Evolutionary conservation across 2,797 vertebrate species (phyloP).

Genomic region (Enteromius fasciolatus): DNA sequence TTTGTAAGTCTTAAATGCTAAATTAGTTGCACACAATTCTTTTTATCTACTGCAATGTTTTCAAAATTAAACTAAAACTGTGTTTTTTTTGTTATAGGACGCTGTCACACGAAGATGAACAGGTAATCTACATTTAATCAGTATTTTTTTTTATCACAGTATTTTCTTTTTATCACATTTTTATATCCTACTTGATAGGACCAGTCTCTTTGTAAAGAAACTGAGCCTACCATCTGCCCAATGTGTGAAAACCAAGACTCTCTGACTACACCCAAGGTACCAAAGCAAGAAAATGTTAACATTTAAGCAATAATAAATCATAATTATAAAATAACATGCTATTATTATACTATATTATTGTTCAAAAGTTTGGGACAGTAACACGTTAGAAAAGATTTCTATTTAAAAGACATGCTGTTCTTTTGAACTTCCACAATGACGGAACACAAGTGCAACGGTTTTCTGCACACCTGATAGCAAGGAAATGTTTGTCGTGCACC

Average conservation of each 20-base stretch:
- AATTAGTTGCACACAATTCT: not conserved
- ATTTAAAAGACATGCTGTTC: not conserved
- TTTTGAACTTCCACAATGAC: not conserved
- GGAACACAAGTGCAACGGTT: not conserved
- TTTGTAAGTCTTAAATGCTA: constrained; percentile 70
- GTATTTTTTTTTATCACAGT: not conserved
- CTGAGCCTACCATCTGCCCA: constrained; percentile 73
- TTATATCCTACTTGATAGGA: constrained; percentile 71
- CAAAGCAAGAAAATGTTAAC: not conserved
- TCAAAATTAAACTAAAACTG: not conserved
- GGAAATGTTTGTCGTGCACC: not conserved
- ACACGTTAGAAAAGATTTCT: not conserved
- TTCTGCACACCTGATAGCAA: not conserved
- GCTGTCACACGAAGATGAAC: constrained; percentile 69
- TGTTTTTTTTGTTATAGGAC: constrained; percentile 65
- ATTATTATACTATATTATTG: not conserved
- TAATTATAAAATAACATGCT: not conserved
- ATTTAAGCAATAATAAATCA: not conserved
- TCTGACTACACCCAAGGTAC: constrained; percentile 79
- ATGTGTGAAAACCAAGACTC: constrained; percentile 82
- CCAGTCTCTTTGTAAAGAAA: constrained; percentile 64
- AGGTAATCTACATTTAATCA: constrained; percentile 66
- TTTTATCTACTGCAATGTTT: not conserved
- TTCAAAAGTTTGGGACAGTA: not conserved
- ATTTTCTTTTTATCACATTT: not conserved